A percentile compares a stretch with the other conserved stretches of the same genome.
Conservation (phyloP, 2,888 invertebrate species). For the Bugulina stolonifera region DNA sequence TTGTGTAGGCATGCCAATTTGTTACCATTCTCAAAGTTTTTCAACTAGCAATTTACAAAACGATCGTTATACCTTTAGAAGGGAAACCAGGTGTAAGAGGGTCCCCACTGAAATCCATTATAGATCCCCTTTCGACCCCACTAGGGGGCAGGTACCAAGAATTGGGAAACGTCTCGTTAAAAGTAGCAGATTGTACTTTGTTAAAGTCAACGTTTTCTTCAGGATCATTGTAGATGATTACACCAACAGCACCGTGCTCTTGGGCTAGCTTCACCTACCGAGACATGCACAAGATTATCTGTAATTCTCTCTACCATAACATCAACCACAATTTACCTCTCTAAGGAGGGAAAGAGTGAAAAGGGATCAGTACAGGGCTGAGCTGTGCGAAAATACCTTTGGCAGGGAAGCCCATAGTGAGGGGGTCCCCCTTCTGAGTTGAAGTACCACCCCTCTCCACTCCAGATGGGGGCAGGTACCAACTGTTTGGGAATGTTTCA, state of each 20-base stretch:
- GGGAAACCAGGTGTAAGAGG: slow-evolving; percentile 55
- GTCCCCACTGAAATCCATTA: slow-evolving; percentile 51
- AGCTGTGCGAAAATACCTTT: slow-evolving; percentile 35
- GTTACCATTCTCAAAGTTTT: too few species aligned
- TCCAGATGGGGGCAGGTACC: slow-evolving; percentile 55
- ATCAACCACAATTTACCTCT: too few species aligned
- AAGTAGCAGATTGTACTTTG: slow-evolving; percentile 18
- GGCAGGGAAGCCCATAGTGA: slow-evolving; percentile 54
- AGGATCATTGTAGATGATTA: slow-evolving; percentile 51
- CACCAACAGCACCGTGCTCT: slow-evolving; percentile 45
- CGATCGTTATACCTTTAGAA: slow-evolving; percentile 36
- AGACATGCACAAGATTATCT: neutral
- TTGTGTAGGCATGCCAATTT: too few species aligned
- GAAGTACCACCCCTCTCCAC: slow-evolving; percentile 54
- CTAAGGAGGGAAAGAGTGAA: too few species aligned
- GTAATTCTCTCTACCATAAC: too few species aligned
- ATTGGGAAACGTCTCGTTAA: slow-evolving; percentile 44
- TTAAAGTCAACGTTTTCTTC: slow-evolving; percentile 34
- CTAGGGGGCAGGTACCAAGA: slow-evolving; percentile 54
- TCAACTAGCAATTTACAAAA: too few species aligned
- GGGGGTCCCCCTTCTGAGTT: slow-evolving; percentile 52
- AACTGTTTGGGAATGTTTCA: slow-evolving; percentile 48
- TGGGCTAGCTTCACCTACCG: slow-evolving; percentile 44
- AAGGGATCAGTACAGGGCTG: too few species aligned
- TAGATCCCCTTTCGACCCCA: slow-evolving; percentile 54